Conservation (phyloP, 2,797 vertebrate species). For the Tarsius wallacei region DNA sequence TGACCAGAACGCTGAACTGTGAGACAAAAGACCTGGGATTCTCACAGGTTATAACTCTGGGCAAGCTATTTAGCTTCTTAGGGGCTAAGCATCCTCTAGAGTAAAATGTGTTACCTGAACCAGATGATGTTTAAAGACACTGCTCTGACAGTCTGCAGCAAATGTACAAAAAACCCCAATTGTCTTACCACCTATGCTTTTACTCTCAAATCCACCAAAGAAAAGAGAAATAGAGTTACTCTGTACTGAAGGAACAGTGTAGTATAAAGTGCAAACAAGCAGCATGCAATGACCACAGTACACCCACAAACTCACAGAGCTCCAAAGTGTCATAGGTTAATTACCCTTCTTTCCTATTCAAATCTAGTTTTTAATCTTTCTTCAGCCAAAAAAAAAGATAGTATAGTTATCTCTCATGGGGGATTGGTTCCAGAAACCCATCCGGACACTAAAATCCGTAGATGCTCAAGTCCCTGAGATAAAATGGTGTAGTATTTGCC, state of each 20-base stretch:
- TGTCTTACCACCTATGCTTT: neutral
- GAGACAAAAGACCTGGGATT: neutral
- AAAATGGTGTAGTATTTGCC: neutral
- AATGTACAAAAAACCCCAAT: neutral
- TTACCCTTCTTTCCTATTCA: neutral
- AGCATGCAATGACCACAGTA: neutral
- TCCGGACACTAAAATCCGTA: neutral
- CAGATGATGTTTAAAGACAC: constrained; percentile 9
- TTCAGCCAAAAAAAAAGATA: neutral
- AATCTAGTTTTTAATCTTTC: constrained; percentile 12
- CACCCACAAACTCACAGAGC: neutral
- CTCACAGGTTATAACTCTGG: neutral
- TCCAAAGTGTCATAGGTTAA: neutral
- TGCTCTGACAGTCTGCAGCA: neutral
- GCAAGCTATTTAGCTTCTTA: neutral
- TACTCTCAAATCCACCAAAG: neutral
- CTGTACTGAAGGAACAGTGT: neutral
- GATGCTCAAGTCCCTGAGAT: neutral
- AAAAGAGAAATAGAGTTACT: neutral
- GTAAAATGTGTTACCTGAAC: neutral
- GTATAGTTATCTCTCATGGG: neutral
- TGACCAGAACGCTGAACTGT: neutral
- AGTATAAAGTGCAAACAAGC: neutral
- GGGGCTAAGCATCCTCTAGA: neutral
- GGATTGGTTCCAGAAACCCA: neutral